phyloP scores from a whole-genome alignment of 2,113 vertebrate species.

The Suncus etruscus region DNA sequence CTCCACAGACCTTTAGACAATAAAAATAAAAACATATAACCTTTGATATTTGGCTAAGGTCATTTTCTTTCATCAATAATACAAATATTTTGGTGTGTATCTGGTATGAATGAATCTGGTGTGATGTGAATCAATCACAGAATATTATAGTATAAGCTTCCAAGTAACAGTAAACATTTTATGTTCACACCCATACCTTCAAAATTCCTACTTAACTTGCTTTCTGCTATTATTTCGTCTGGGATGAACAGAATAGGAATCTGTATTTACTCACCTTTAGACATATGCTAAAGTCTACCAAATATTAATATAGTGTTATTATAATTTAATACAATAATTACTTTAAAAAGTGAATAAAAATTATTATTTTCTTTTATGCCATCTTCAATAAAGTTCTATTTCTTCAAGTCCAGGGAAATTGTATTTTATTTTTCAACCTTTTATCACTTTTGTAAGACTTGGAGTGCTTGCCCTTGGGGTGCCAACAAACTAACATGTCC shows the following conservation, averaged over 20 bases:
- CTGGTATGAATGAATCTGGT: too few relatives aligned
- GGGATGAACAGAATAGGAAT: neutral
- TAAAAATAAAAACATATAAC: neutral
- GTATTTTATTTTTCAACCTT: neutral
- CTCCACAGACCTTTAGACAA: neutral
- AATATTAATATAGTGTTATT: neutral
- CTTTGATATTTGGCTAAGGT: neutral
- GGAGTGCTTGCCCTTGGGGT: neutral
- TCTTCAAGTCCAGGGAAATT: neutral
- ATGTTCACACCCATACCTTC: too few relatives aligned
- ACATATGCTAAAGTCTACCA: neutral
- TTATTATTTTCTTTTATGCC: neutral
- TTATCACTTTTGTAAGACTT: slow-evolving; percentile 20
- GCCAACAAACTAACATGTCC: neutral
- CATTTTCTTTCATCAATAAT: too few relatives aligned
- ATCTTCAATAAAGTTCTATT: neutral
- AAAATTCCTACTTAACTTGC: neutral
- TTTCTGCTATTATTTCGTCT: neutral
- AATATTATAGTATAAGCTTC: too few relatives aligned
- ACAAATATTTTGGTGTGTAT: too few relatives aligned
- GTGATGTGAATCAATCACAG: too few relatives aligned
- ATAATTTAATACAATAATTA: too few relatives aligned
- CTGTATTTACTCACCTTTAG: neutral
- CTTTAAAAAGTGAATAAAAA: too few relatives aligned
- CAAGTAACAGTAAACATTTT: too few relatives aligned